phyloP scores from a whole-genome alignment of 2,113 vertebrate genomes.

The Gymnogyps californianus region DNA sequence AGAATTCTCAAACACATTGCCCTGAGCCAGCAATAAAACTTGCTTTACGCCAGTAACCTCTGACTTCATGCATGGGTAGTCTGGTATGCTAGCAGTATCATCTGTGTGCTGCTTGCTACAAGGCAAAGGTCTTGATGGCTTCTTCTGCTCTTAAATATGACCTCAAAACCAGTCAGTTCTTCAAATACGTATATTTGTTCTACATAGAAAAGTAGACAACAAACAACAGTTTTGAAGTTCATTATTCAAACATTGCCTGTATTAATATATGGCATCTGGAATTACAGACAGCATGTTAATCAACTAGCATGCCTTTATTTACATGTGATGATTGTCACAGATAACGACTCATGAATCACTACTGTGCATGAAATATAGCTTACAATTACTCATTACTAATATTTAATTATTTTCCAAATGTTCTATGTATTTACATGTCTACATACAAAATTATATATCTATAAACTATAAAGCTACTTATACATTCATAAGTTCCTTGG shows the following conservation, averaged over 20 bases:
- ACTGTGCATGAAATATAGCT: not conserved
- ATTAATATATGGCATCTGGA: conserved; percentile 24
- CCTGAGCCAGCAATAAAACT: not conserved
- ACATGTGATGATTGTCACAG: conserved; percentile 10
- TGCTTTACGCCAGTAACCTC: not conserved
- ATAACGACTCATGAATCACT: not conserved
- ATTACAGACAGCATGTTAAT: not conserved
- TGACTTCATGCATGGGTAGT: not conserved
- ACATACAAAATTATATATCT: not conserved
- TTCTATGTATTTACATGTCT: not conserved
- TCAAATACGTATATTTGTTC: not conserved
- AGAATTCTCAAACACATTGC: not conserved
- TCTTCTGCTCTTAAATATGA: not conserved
- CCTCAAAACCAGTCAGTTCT: not conserved
- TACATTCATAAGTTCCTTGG: not conserved
- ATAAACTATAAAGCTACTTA: not conserved
- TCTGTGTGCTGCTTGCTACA: not conserved
- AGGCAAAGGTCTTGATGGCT: not conserved
- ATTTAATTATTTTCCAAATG: not conserved
- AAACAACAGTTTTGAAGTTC: conserved; percentile 25
- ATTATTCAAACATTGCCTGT: conserved; percentile 4
- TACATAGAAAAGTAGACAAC: conserved; percentile 33
- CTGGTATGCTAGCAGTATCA: not conserved
- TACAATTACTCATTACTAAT: not conserved
- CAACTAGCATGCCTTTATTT: not conserved